Evolutionary conservation across 1,140 invertebrate genomes (phyloP), one percentile per base, ranked within the genome.

Genomic region (Reticulitermes speratus): DNA sequence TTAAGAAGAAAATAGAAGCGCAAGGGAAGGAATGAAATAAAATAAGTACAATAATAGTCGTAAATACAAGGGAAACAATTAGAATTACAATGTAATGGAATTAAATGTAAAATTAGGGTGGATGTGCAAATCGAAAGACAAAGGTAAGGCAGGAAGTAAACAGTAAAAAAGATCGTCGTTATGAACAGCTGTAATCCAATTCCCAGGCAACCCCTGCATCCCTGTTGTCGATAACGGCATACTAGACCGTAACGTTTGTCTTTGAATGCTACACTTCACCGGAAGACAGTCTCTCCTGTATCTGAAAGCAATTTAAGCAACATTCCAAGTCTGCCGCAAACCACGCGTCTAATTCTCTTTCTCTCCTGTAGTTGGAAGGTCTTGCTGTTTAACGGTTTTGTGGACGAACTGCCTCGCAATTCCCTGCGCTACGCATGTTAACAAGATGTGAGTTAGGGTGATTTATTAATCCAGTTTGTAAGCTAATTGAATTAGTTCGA

Each of bases 241-340:
- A 9, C 3, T 30, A 9, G 7, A 25, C 0, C 14, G 7, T 75
- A 14, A n/a, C 65, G 65, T 75, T 75, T 75, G n/a, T 75, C 65
- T 75, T 30, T 25, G 8, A 75, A 75, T 75, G n/a, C 65, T 30
- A 30, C 65, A n/a, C 65, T n/a, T 25, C n/a, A 30, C n/a, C n/a
- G 65, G 65, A 75, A 75, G n/a, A 75, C 65, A 75, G 7, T 75
- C 21, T 30, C 16, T 16, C n/a, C 65, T 75, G 30, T 75, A 75
- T 75, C n/a, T 75, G 65, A 30, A 75, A 75, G 65, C 65, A 75
- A 75, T 75, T 75, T 75, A 75, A 75, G 65, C 65, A 30, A 75
- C 65, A 30, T 75, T 75, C 65, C 25, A 75, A n/a, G 65, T 30
- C 1, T 30, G 65, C 65, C 65, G 14, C 65, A 75, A 75, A 75